A percentile compares a stretch with the other conserved stretches of the same genome.
These are phyloP conservation scores for Cotesia typhae DNA, from an alignment of 1,140 invertebrate species.

Conservation along the genomic window DNA sequence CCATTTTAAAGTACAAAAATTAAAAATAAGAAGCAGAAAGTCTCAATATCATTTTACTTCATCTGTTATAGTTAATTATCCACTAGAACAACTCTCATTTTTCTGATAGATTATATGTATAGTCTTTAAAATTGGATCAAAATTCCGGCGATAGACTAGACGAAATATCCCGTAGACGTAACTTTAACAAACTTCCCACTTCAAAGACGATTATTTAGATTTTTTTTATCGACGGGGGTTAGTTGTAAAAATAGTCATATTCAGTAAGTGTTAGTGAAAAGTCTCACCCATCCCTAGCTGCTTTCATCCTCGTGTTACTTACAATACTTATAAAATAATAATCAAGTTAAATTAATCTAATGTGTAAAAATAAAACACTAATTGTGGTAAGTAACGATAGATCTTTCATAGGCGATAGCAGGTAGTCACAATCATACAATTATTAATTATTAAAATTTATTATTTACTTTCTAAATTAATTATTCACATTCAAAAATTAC, in stretches of 20 bases:
- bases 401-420: neutral
- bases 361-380: neutral
- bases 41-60: slow-evolving; percentile 11
- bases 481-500: no score
- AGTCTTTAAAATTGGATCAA: neutral
- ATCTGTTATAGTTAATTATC: no score
- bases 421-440: slow-evolving; percentile 4
- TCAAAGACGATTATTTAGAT: neutral
- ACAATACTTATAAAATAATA: slow-evolving; percentile 1
- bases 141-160: neutral
- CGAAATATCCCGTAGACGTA: no score
- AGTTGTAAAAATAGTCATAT: neutral
- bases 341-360: neutral
- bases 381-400: slow-evolving; percentile 3
- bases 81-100: no score
- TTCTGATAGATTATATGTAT: no score
- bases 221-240: slow-evolving; percentile 24
- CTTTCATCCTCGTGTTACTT: slow-evolving; percentile 48
- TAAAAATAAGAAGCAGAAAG: slow-evolving; percentile 15
- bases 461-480: neutral
- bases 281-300: slow-evolving; percentile 58
- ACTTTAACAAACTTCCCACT: neutral
- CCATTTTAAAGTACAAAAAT: neutral
- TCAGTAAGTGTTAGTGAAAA: slow-evolving; percentile 11
- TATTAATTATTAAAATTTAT: slow-evolving; percentile 1